Conservation (phyloP, 2,888 invertebrate genomes). For the Rhamnusium bicolor region DNA sequence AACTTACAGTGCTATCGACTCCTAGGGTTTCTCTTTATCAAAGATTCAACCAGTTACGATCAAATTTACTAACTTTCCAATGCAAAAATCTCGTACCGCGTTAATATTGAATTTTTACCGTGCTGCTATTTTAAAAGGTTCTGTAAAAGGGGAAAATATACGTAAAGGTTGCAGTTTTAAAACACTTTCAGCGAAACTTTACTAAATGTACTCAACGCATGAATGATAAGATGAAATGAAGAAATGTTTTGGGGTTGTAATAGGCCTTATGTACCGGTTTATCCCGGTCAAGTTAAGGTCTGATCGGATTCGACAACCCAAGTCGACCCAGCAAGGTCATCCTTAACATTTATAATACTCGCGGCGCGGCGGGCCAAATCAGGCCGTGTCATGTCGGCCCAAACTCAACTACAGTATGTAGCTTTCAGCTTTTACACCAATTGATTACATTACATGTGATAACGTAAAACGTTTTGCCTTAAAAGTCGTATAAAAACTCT, state of each 20-base stretch:
- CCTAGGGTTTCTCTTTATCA: slow-evolving; percentile 55
- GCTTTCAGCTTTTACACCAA: neutral
- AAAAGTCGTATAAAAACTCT: too few species aligned
- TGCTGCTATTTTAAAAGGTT: slow-evolving; percentile 40
- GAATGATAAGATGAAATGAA: neutral
- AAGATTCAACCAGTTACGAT: slow-evolving; percentile 54
- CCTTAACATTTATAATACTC: too few species aligned
- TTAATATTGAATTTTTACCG: slow-evolving; percentile 50
- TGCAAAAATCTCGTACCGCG: slow-evolving; percentile 52
- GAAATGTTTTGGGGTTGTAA: neutral
- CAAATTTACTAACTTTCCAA: slow-evolving; percentile 49
- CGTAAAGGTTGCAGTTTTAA: slow-evolving; percentile 40
- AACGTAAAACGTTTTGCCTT: too few species aligned
- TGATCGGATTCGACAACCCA: too few species aligned
- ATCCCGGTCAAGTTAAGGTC: too few species aligned
- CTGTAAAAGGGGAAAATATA: slow-evolving; percentile 35
- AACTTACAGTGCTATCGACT: slow-evolving; percentile 62
- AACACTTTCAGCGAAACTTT: slow-evolving; percentile 40
- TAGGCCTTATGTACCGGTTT: neutral
- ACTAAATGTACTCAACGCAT: slow-evolving; percentile 9
- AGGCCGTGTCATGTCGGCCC: too few species aligned
- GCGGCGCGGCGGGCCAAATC: too few species aligned
- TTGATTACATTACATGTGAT: neutral
- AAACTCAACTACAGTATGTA: too few species aligned
- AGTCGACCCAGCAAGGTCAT: too few species aligned